phyloP scores from a whole-genome alignment of 2,797 vertebrate genomes.

The Tolypeutes matacus region DNA sequence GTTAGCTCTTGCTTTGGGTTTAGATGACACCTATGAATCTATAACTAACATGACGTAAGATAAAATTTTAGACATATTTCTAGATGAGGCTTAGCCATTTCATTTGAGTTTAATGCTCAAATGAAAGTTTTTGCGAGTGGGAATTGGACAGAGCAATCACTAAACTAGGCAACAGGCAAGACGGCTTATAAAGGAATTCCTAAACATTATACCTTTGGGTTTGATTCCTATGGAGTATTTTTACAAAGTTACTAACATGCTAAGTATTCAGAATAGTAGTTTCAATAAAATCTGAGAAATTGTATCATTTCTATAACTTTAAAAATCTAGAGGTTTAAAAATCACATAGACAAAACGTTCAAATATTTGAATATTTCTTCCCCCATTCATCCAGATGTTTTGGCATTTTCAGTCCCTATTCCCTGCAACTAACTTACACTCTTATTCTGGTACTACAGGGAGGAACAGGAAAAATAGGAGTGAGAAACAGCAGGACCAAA shows the following conservation, averaged over 20 bases:
- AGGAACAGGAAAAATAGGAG: not conserved
- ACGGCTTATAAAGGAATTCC: not conserved
- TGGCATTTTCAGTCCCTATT: not conserved
- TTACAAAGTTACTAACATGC: not conserved
- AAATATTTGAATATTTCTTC: constrained; percentile 31
- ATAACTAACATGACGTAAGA: not conserved
- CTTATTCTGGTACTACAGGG: not conserved
- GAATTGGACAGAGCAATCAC: not conserved
- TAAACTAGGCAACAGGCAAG: not conserved
- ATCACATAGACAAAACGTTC: not conserved
- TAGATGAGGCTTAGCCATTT: not conserved
- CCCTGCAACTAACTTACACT: not conserved
- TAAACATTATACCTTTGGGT: not conserved
- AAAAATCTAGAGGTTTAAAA: constrained; percentile 21
- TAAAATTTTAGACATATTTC: constrained; percentile 35
- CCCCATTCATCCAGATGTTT: constrained; percentile 15
- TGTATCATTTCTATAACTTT: not conserved
- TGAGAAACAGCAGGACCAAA: constrained; percentile 41
- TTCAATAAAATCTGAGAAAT: constrained; percentile 38
- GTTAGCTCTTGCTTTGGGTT: not conserved
- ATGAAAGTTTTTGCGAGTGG: not conserved
- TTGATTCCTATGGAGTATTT: not conserved
- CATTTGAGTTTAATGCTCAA: not conserved
- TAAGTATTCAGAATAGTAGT: not conserved
- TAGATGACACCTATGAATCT: not conserved